These are phyloP conservation scores for Argyrosomus regius DNA, from an alignment of 2,797 vertebrate species.

Conservation along the genomic window DNA sequence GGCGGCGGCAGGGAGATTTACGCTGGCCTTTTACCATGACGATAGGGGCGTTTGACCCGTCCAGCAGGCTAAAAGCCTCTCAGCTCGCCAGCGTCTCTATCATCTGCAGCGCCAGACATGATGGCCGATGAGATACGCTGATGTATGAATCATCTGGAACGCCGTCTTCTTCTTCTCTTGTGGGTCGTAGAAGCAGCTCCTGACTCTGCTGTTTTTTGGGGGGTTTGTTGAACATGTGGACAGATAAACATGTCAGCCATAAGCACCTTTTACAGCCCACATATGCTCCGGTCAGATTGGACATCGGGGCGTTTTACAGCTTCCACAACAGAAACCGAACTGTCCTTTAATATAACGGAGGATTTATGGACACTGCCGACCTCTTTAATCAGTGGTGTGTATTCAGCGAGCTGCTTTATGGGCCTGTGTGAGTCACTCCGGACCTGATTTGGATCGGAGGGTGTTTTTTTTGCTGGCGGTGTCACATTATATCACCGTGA, in stretches of 20 bases:
- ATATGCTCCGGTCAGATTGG: conserved; percentile 63
- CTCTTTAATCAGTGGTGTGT: conserved; percentile 53
- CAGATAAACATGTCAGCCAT: conserved; percentile 76
- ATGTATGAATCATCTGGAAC: conserved; percentile 64
- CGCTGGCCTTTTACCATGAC: conserved; percentile 53
- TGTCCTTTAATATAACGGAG: conserved; percentile 70
- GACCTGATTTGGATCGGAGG: conserved; percentile 48
- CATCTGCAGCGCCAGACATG: conserved; percentile 54
- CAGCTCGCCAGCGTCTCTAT: conserved; percentile 45
- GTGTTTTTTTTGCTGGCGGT: conserved; percentile 18
- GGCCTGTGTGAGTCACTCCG: conserved; percentile 44
- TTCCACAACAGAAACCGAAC: conserved; percentile 77
- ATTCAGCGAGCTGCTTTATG: conserved; percentile 50
- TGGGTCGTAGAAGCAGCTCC: conserved; percentile 16
- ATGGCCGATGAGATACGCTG: conserved; percentile 61
- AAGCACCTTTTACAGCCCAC: conserved; percentile 75
- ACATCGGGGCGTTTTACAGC: conserved; percentile 74
- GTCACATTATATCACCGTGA: conserved; percentile 46
- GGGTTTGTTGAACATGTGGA: conserved; percentile 15
- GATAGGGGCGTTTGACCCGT: conserved; percentile 64
- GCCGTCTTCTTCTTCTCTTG: neutral
- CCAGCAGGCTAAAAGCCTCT: conserved; percentile 69
- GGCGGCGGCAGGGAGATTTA: conserved; percentile 68
- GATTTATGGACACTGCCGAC: conserved; percentile 64
- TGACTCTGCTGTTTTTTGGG: conserved; percentile 22